phyloP scores from a whole-genome alignment of 2,797 vertebrate species.

The Myripristis murdjan region DNA sequence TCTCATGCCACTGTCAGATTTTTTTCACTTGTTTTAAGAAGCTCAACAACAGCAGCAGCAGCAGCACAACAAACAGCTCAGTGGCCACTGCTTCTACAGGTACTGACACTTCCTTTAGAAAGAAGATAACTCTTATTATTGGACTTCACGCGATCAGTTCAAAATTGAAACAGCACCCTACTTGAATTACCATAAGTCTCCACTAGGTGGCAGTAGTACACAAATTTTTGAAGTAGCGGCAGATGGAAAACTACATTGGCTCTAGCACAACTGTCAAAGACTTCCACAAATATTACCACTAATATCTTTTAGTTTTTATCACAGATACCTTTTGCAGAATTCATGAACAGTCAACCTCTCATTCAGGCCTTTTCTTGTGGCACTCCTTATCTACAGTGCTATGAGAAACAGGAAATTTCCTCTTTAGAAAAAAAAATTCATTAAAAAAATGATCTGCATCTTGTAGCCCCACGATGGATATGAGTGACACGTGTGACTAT shows the following conservation, averaged over 20 bases:
- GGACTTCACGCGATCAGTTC: not conserved
- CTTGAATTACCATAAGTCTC: conserved; percentile 3
- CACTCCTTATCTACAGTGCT: not conserved
- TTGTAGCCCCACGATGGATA: too few relatives aligned
- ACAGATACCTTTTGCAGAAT: too few relatives aligned
- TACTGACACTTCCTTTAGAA: too few relatives aligned
- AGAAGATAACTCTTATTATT: not conserved
- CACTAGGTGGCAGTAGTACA: conserved; percentile 58
- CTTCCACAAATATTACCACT: not conserved
- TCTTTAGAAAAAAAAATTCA: not conserved
- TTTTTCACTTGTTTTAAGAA: too few relatives aligned
- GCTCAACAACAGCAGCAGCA: too few relatives aligned
- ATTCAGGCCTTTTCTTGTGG: not conserved
- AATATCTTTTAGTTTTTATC: not conserved
- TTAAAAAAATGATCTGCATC: too few relatives aligned
- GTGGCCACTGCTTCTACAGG: too few relatives aligned
- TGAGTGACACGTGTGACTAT: too few relatives aligned
- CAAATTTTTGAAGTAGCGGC: not conserved
- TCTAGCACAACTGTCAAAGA: not conserved
- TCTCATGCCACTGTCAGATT: too few relatives aligned
- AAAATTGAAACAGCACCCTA: not conserved
- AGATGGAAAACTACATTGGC: too few relatives aligned
- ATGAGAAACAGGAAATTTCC: not conserved
- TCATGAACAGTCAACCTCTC: not conserved
- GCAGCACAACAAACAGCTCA: too few relatives aligned